Evolutionary conservation across 1,140 invertebrate genomes (phyloP).

Genomic region (Drosophila orena): DNA sequence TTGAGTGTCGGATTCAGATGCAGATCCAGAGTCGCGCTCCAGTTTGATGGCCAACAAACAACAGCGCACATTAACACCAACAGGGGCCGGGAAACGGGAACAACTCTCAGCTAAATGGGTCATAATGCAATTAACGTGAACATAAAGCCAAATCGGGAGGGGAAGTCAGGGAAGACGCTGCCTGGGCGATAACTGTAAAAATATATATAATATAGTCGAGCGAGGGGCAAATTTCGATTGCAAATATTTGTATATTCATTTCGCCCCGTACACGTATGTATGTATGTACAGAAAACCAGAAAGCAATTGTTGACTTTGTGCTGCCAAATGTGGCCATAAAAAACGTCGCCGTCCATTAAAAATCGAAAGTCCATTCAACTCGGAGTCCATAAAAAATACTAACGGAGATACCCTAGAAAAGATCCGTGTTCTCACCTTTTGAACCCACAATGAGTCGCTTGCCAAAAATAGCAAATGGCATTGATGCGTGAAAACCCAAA

Average conservation of each 20-base stretch:
- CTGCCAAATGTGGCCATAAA: slow-evolving; percentile 59
- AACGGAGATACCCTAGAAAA: slow-evolving; percentile 21
- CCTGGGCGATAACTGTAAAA: slow-evolving; percentile 67
- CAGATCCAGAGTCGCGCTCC: slow-evolving; percentile 48
- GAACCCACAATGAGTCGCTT: slow-evolving; percentile 50
- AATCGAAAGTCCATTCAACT: slow-evolving; percentile 79
- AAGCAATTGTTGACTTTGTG: slow-evolving; percentile 68
- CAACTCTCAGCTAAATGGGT: slow-evolving; percentile 65
- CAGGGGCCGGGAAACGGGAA: slow-evolving; percentile 23
- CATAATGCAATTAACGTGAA: slow-evolving; percentile 75
- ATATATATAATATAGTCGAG: slow-evolving; percentile 66
- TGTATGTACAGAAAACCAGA: slow-evolving; percentile 22
- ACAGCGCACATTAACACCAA: slow-evolving; percentile 23
- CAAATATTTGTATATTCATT: slow-evolving; percentile 71
- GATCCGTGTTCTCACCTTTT: slow-evolving; percentile 48
- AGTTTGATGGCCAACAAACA: slow-evolving; percentile 44
- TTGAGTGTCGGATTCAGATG: slow-evolving; percentile 26
- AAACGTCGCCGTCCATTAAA: slow-evolving; percentile 50
- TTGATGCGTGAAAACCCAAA: slow-evolving; percentile 67
- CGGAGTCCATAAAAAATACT: slow-evolving; percentile 21
- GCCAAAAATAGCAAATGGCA: slow-evolving; percentile 68
- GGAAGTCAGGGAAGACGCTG: slow-evolving; percentile 35
- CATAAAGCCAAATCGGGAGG: slow-evolving; percentile 66
- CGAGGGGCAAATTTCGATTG: slow-evolving; percentile 47
- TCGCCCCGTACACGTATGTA: too few species aligned